Percentiles rank a stretch among this genome's conserved stretches.
Evolutionary conservation across 2,797 vertebrate genomes (phyloP).

Genomic region (Myotis pilosus): DNA sequence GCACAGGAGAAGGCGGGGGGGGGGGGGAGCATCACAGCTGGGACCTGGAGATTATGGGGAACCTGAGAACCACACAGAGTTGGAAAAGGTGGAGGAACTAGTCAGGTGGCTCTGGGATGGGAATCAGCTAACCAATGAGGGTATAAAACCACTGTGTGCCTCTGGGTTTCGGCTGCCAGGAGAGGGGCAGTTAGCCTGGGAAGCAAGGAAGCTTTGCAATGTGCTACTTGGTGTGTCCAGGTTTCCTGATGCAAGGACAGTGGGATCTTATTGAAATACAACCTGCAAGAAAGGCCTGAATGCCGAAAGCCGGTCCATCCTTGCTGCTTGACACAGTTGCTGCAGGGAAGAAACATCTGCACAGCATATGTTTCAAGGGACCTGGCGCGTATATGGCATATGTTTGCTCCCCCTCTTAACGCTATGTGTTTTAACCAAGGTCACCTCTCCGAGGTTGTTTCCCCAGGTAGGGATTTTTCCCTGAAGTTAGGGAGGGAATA

Average conservation of each 20-base stretch:
- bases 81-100: neutral
- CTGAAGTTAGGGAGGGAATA: too few relatives aligned
- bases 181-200: neutral
- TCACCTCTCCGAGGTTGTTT: too few relatives aligned
- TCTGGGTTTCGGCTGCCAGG: neutral
- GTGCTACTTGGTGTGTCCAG: neutral
- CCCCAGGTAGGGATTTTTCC: too few relatives aligned
- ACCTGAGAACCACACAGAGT: neutral
- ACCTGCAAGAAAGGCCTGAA: neutral
- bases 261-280: neutral
- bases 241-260: slow-evolving; percentile 15
- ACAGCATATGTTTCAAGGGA: too few relatives aligned
- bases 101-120: neutral
- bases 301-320: too few relatives aligned
- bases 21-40: accelerated
- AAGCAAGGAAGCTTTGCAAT: neutral
- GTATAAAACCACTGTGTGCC: neutral
- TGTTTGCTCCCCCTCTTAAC: too few relatives aligned
- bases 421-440: too few relatives aligned
- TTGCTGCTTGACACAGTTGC: too few relatives aligned
- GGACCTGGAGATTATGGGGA: neutral
- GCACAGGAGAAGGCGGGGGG: neutral
- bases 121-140: too few relatives aligned
- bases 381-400: too few relatives aligned
- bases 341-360: too few relatives aligned